Base-by-base conservation (phyloP, 2,113 vertebrate genomes). In the Paralichthys olivaceus region DNA sequence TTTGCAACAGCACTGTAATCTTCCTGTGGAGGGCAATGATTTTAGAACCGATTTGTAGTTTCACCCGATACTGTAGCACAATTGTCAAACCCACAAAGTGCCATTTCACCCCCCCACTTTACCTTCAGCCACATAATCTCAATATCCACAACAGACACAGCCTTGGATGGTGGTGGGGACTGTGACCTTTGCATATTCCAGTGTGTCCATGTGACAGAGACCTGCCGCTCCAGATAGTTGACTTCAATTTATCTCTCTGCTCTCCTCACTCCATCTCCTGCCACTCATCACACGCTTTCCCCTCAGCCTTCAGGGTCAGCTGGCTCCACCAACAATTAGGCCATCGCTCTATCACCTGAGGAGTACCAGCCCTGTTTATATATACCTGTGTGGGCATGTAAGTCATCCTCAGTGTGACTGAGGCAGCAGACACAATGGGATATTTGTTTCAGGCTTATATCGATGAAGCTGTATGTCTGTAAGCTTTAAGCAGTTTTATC, bases 241-340 rank as follows among this genome's bases (percentile, higher is more conserved):
- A 81, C 74, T 90, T 86, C 54, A 81, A 86, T 87, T 84, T 58
- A 79, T 68, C 65, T 74, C 43, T 71, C 34, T 47, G 14, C 51
- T 70, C 17, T 76, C n/a, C 45, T 22, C 37, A 57, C 67, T 69
- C 77, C 43, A 63, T 51, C 49, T 69, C 47, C 32, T 54, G 55
- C 62, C 43, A 63, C 43, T 75, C 58, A 61, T 22, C 69, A 32
- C 51, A 81, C 45, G 59, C 57, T 79, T 89, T 77, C 69, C 82
- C 77, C 66, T 62, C 57, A 80, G 71, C 66, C 65, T 88, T 91
- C 84, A 84, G 77, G 88, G 88, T 93, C 90, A 91, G 77, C 77
- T 85, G 89, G 77, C 86, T 83, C 89, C 87, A 93, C 90, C 79
- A 72, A 76, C 88, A 90, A 91, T 91, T 88, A 92, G 66, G 77